Base-by-base conservation (phyloP, 2,113 vertebrate genomes). In the Haplotaxodon microlepis region DNA sequence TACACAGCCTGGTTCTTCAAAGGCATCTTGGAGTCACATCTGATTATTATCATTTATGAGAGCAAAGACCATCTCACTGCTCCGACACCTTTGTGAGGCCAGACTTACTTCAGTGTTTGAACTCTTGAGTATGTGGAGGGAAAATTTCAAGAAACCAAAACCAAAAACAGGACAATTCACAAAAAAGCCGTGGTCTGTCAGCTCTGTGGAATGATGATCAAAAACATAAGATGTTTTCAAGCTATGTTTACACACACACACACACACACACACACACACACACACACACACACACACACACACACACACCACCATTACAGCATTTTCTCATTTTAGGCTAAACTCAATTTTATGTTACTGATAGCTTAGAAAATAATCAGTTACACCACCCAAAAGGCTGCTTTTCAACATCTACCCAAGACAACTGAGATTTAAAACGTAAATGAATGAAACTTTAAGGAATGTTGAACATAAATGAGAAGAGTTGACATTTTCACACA, bases 391-490 rank as follows among this genome's bases (percentile, higher is more conserved):
- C 12, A 14, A 79, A 81, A 81, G 6, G 38, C 45, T 51, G 47
- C 24, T 24, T 73, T 61, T 82, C 13, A 66, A 88, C 63, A 19
- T 29, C 27, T 16, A 83, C 50, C 76, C 76, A 90, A 82, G 16
- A 80, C 4, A 19, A 34, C 6, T 0, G 2, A n/a, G 4, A 47
- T 85, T 89, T 57, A 86, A 78, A 51, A 85, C 34, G 69, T 59
- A 83, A 14, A 16, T 31, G 24, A 83, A 51, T 3, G 17, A 34
- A 76, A 42, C 17, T 81, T 57, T 13, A 17, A 78, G 93, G 94
- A 96, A 96, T 89, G 88, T 88, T 82, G 34, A 76, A 47, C 71
- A 76, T 45, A 76, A 45, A 76, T 31, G 16, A 17, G 27, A 83
- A 53, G 29, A 53, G 17, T 16, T 34, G 50, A 73, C 21, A 47